Evolutionary conservation across 2,888 invertebrate genomes (phyloP).

Genomic region (Drosophila limbata): DNA sequence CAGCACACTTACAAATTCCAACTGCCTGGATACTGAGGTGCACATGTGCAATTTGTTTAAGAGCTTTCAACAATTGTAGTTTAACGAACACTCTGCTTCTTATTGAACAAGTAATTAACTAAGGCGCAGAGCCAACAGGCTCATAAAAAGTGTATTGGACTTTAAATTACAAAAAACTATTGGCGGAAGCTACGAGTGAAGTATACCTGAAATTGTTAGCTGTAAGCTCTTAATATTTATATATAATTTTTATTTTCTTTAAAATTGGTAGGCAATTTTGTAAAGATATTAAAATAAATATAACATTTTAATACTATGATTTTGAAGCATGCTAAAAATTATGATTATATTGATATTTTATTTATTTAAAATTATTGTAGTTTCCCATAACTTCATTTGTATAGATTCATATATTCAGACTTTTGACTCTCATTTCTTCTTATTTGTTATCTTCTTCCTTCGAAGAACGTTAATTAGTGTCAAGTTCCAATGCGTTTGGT

Average conservation of each 20-base stretch:
- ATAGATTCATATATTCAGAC: no score
- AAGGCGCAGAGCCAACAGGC: background rate
- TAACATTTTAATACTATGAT: background rate
- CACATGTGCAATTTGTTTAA: background rate
- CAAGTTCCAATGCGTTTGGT: background rate
- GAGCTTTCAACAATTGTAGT: background rate
- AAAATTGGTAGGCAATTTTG: background rate
- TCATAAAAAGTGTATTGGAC: background rate
- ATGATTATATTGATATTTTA: background rate
- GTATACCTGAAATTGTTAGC: background rate
- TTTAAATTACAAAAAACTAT: background rate
- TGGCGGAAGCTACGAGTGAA: background rate
- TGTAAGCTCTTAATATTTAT: background rate
- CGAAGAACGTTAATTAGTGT: slow-evolving; percentile 24
- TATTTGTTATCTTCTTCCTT: background rate
- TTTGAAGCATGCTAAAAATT: background rate
- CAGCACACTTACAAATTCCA: background rate
- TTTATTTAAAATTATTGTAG: background rate
- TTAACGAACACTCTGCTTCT: background rate
- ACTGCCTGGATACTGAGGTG: background rate
- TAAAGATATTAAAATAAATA: background rate
- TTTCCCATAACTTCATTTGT: no score
- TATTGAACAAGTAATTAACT: background rate
- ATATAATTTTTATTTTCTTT: background rate
- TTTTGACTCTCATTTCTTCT: background rate